Conservation (phyloP, 2,888 invertebrate species). For the Melinopterus prodromus region DNA sequence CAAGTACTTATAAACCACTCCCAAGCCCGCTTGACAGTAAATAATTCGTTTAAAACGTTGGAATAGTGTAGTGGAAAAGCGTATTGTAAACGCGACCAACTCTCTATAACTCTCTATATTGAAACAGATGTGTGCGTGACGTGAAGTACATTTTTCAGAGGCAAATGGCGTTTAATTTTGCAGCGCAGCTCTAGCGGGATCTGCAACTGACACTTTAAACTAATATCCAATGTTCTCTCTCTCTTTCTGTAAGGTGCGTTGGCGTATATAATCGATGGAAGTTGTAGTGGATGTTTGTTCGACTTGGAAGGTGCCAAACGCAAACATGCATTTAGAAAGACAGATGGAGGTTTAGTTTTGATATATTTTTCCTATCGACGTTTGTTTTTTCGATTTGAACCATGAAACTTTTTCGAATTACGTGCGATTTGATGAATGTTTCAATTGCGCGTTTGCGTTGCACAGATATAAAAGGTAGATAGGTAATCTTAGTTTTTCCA, state of each 20-base stretch:
- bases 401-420: no score
- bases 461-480: no score
- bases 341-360: not conserved
- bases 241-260: not conserved
- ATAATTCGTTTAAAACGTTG: not conserved
- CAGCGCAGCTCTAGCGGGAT: not conserved
- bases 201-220: not conserved
- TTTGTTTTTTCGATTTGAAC: no score
- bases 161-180: not conserved
- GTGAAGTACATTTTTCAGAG: not conserved
- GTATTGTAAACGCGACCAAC: not conserved
- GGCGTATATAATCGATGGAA: not conserved
- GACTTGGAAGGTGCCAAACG: not conserved
- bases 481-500: no score
- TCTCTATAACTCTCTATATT: not conserved
- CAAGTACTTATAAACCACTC: not conserved
- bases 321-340: not conserved
- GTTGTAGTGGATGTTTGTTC: not conserved
- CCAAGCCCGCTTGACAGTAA: not conserved
- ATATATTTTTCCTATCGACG: no score
- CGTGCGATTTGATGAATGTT: no score
- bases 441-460: no score
- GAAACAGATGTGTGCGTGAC: not conserved
- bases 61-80: not conserved
- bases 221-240: not conserved